phyloP scores from a whole-genome alignment of 2,888 invertebrate genomes.

The Odontomyia ornata region DNA sequence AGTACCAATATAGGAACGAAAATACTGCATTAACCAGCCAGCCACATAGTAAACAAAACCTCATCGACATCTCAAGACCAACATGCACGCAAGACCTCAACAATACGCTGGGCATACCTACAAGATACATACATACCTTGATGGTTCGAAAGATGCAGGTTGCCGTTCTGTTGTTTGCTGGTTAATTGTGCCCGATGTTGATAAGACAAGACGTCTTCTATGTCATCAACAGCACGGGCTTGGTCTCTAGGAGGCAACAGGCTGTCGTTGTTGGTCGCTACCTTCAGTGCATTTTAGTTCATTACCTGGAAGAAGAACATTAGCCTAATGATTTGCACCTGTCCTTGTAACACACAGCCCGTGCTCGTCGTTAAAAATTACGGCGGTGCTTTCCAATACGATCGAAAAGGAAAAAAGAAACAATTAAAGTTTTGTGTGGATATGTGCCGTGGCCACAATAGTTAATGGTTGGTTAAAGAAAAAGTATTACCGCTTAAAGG shows the following conservation, averaged over 20 bases:
- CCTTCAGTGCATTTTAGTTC: slow-evolving; percentile 16
- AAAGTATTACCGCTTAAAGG: background rate
- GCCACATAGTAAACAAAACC: background rate
- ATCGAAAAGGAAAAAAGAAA: background rate
- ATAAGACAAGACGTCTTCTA: slow-evolving; percentile 13
- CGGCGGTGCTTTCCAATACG: background rate
- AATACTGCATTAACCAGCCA: background rate
- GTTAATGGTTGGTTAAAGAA: background rate
- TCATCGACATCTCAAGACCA: background rate
- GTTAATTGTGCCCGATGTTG: slow-evolving; percentile 35
- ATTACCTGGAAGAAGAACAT: slow-evolving; percentile 31
- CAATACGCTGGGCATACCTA: no score
- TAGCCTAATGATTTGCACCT: slow-evolving; percentile 45
- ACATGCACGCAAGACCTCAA: background rate
- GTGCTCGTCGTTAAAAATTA: slow-evolving; percentile 39
- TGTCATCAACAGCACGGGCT: background rate
- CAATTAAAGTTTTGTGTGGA: background rate
- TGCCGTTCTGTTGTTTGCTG: background rate
- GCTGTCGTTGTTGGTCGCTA: slow-evolving; percentile 25
- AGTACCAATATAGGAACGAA: background rate
- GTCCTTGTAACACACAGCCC: slow-evolving; percentile 40
- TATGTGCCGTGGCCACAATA: background rate
- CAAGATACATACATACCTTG: background rate
- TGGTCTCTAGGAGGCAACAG: slow-evolving; percentile 22
- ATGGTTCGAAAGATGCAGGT: slow-evolving; percentile 23